phyloP scores from a whole-genome alignment of 2,888 invertebrate species.

The Clepsis dumicolana region DNA sequence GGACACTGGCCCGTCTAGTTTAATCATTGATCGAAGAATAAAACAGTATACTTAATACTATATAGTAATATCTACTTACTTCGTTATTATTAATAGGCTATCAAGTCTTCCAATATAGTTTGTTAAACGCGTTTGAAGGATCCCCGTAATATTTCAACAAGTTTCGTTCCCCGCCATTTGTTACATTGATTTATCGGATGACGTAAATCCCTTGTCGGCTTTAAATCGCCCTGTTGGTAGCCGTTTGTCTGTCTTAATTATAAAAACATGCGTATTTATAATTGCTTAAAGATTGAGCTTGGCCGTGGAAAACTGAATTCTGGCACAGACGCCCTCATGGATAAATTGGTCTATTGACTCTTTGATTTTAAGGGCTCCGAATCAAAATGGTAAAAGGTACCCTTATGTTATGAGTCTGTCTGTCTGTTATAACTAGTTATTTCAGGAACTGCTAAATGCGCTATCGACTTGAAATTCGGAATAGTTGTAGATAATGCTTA shows the following conservation, averaged over 20 bases:
- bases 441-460: too few species aligned
- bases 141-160: constrained; percentile 21
- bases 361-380: too few species aligned
- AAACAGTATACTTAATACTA: too few species aligned
- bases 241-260: constrained; percentile 24
- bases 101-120: not conserved
- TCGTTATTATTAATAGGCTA: not conserved
- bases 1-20: too few species aligned
- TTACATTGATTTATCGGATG: constrained; percentile 18
- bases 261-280: constrained; percentile 23
- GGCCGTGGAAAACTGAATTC: not conserved
- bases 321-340: not conserved
- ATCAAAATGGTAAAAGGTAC: too few species aligned
- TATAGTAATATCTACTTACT: not conserved
- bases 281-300: not conserved
- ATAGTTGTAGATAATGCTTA: too few species aligned
- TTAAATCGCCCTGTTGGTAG: constrained; percentile 9
- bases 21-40: too few species aligned
- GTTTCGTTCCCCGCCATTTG: not conserved
- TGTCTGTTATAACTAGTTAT: too few species aligned
- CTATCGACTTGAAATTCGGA: too few species aligned
- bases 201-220: constrained; percentile 4
- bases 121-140: constrained; percentile 14
- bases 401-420: too few species aligned
- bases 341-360: not conserved